Evolutionary conservation across 1,140 invertebrate species (phyloP).

Genomic region (Trissolcus basalis): DNA sequence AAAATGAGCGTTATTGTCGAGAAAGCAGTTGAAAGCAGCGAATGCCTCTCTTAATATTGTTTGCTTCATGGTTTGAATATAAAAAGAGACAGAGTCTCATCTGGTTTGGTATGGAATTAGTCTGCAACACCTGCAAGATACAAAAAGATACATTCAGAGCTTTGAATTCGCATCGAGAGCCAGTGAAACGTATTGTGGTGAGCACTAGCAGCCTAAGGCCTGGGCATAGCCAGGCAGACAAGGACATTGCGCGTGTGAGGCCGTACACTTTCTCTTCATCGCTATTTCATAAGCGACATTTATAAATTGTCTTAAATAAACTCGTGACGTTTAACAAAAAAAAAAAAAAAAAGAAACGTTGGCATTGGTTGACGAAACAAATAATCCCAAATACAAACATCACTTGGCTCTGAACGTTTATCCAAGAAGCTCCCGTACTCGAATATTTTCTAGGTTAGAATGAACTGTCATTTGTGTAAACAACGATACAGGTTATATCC

Average conservation of each 20-base stretch:
- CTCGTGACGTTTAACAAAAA: background rate
- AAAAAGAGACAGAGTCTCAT: too few relatives aligned
- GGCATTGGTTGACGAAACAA: background rate
- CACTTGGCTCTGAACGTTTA: too few relatives aligned
- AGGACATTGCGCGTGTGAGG: constrained; percentile 4
- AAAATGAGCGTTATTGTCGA: too few relatives aligned
- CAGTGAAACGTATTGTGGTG: too few relatives aligned
- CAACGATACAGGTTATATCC: constrained; percentile 47
- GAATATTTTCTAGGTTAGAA: constrained; percentile 45
- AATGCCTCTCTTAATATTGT: too few relatives aligned
- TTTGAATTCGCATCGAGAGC: constrained; percentile 16
- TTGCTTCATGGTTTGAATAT: too few relatives aligned
- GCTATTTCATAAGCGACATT: constrained; percentile 15
- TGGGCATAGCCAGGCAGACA: too few relatives aligned
- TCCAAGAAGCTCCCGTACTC: constrained; percentile 1
- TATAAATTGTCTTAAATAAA: constrained; percentile 33
- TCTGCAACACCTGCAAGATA: too few relatives aligned
- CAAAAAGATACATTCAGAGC: constrained; percentile 5
- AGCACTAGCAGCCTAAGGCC: too few relatives aligned
- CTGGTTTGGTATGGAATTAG: too few relatives aligned
- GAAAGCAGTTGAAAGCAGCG: too few relatives aligned
- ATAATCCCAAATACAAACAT: too few relatives aligned
- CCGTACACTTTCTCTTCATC: constrained; percentile 8
- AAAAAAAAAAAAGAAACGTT: background rate
- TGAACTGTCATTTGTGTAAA: constrained; percentile 60